phyloP scores from a whole-genome alignment of 2,797 vertebrate species.

The Danio kyathit region DNA sequence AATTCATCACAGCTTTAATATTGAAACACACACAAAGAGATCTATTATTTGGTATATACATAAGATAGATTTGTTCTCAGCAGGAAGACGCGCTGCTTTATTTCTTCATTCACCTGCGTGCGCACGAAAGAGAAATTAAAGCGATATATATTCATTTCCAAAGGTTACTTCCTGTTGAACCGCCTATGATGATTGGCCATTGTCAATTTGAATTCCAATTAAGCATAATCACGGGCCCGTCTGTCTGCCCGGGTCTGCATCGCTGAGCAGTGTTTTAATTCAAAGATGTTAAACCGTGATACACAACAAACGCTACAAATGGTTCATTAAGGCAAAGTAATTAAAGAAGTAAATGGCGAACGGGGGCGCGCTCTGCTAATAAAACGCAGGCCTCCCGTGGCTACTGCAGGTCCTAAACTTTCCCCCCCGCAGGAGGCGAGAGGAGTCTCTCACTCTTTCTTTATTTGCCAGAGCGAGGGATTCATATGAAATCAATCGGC shows the following conservation, averaged over 20 bases:
- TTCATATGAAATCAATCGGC: conserved; percentile 75
- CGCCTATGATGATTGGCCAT: conserved; percentile 35
- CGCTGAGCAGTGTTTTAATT: conserved; percentile 68
- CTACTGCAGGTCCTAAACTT: conserved; percentile 65
- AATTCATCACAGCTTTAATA: not conserved
- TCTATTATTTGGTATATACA: not conserved
- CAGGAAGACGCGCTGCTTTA: not conserved
- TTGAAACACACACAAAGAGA: not conserved
- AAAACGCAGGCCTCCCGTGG: conserved; percentile 63
- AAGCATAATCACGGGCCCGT: conserved; percentile 50
- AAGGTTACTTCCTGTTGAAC: conserved; percentile 48
- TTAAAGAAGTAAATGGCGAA: conserved; percentile 67
- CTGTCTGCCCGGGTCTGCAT: conserved; percentile 48
- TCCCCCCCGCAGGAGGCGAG: conserved; percentile 63
- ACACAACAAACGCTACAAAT: conserved; percentile 67
- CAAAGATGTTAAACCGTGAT: conserved; percentile 64
- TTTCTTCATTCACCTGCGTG: not conserved
- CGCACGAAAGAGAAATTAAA: conserved; percentile 2
- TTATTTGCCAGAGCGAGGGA: conserved; percentile 58
- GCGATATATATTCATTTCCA: not conserved
- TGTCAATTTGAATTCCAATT: conserved; percentile 64
- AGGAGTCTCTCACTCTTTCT: conserved; percentile 55
- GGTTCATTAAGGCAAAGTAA: conserved; percentile 73
- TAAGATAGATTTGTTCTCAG: not conserved
- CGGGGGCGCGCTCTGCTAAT: conserved; percentile 60